Evolutionary conservation across 2,888 invertebrate genomes (phyloP).

Genomic region (Nemoura dubitans): DNA sequence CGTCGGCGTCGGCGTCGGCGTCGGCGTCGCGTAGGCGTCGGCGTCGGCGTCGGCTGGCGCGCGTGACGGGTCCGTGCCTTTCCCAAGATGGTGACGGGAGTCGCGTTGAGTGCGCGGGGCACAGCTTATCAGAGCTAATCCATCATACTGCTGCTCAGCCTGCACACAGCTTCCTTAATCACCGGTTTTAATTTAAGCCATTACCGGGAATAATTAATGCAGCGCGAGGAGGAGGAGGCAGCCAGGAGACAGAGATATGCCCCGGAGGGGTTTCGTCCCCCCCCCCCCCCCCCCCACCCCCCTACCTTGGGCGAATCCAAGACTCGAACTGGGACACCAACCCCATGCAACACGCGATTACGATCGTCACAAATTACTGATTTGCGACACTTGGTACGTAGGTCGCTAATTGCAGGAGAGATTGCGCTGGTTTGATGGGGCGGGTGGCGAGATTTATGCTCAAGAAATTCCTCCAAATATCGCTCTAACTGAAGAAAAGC

Average conservation of each 20-base stretch:
- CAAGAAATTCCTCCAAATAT: too few species aligned
- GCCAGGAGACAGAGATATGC: slow-evolving; percentile 49
- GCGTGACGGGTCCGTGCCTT: slow-evolving; percentile 15
- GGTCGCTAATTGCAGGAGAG: neutral
- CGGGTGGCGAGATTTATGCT: neutral
- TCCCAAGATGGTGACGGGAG: slow-evolving; percentile 40
- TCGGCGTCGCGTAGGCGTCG: neutral
- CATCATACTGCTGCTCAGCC: slow-evolving; percentile 41
- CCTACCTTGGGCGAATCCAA: slow-evolving; percentile 35
- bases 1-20: neutral
- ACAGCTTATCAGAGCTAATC: slow-evolving; percentile 44
- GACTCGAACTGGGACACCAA: slow-evolving; percentile 23
- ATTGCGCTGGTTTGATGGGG: neutral
- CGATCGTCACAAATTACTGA: slow-evolving; percentile 34
- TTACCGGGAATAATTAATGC: slow-evolving; percentile 58
- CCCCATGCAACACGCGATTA: slow-evolving; percentile 33
- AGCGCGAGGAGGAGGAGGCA: slow-evolving; percentile 54
- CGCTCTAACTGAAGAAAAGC: too few species aligned
- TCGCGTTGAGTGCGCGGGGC: neutral
- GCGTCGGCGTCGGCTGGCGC: too few species aligned
- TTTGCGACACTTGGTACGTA: slow-evolving; percentile 12
- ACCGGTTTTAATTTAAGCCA: slow-evolving; percentile 57
- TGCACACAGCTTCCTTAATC: slow-evolving; percentile 48
- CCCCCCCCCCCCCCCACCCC: slow-evolving; percentile 40
- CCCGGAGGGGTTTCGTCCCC: slow-evolving; percentile 43